Base-by-base conservation (phyloP, 2,888 invertebrate genomes). In the Orchesellides sinensis region DNA sequence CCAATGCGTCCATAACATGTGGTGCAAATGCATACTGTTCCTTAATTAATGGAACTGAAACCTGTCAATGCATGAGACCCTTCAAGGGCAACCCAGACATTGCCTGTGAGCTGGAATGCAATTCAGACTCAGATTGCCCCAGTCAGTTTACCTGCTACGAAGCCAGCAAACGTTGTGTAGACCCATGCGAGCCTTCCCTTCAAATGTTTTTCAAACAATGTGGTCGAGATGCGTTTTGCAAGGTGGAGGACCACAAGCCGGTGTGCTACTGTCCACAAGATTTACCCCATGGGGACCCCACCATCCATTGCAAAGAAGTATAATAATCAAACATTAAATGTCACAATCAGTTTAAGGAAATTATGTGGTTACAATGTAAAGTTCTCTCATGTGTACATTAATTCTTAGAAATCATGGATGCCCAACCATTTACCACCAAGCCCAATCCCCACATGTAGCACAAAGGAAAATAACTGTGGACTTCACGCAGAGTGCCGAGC, bases 201-300 rank as follows among this genome's bases (percentile, higher is more conserved):
- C 80, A 83, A 73, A 45, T 54, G 23, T 85, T 85, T 56, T 84
- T 83, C 63, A 73, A 69, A 12, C 54, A 70, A 19, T 87, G 87
- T 66, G 87, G 85, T 3, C 87, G 88, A 81, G 89, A 89, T 17
- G 88, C 86, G 23, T 89, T 89, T 63, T 87, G 87, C 32, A 87
- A 88, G 2, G 78, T 86, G 14, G 79, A 85, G 23, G 87, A 89
- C 74, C 89, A 89, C 79, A 84, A 88, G 14, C 88, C 89, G 1
- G 81, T 88, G 19, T 89, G 89, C 78, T 84, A 87, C 21, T 90
- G 90, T 73, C 86, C 88, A 0, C 84, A 87, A 63, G 88, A 72
- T 12, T 65, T 83, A 19, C 84, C 84, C 1, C 63, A 80, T 27
- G 85, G 85, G 12, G 72, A 70, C 52, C 84, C 85, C 2, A 27